Evolutionary conservation across 2,888 invertebrate genomes (phyloP), one percentile per base, ranked within the genome.

Genomic region (Bellardia pandia): DNA sequence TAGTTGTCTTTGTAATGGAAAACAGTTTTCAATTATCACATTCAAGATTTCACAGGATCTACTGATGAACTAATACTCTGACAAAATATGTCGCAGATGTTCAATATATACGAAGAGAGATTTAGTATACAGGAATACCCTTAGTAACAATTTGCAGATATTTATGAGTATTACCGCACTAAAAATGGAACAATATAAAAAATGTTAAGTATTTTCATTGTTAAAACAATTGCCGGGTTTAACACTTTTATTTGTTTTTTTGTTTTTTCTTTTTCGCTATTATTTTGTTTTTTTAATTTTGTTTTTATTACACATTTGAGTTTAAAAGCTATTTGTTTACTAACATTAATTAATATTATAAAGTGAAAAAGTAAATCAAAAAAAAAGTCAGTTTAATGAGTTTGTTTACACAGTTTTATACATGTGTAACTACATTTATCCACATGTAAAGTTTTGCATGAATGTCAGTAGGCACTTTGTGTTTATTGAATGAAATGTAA

Each of bases 321-420:
- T 51, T 37, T 42, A 66, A 74, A 71, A 71, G 62, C 37, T 42
- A 72, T 72, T 84, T 72, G 72, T 40, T 68, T 79, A 66, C 48
- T 56, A 74, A 69, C 78, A 69, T 84, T 68, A 78, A 78, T 74
- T 72, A 78, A 78, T 78, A 16, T 72, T 84, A 66, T 58, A 72
- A 53, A 37, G 48, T 37, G 58, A 33, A 60, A 6, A 69, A 53
- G 6, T 33, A 56, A 0, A 23, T 23, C 23, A 23, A 23, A 23
- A 23, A 9, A 42, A 56, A 33, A 6, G 53, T 74, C 30, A 5
- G n/a, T 58, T 80, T 74, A 74, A 80, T 74, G 45, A 80, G 72
- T 56, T 45, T 80, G 80, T 80, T 72, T 72, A 80, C 79, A 79
- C 40, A 40, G 37, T 60, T 69, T 71, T 56, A 5, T 40, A 51